phyloP scores from a whole-genome alignment of 2,113 vertebrate genomes.

The Mobula birostris region DNA sequence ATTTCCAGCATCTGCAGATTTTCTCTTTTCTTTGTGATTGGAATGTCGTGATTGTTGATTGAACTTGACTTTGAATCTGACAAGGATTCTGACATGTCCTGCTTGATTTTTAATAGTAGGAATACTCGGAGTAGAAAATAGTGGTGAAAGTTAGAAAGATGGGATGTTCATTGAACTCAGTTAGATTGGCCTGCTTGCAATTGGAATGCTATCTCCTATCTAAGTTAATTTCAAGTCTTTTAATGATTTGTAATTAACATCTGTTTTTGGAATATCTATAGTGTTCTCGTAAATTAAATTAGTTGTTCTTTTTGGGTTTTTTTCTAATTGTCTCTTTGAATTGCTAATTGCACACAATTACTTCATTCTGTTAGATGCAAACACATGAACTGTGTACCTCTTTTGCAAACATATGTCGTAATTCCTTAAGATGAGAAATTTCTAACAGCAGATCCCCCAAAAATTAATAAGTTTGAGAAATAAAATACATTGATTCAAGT shows the following conservation, averaged over 20 bases:
- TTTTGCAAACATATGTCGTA: not conserved
- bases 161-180: too few species aligned
- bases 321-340: not conserved
- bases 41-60: not conserved
- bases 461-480: not conserved
- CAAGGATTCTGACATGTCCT: not conserved
- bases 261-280: not conserved
- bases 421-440: not conserved
- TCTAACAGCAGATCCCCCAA: not conserved
- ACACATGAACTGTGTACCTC: not conserved
- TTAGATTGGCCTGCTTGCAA: not conserved
- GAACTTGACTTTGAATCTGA: not conserved
- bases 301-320: not conserved
- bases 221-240: not conserved
- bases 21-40: too few species aligned
- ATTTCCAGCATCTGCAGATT: too few species aligned
- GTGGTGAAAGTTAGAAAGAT: not conserved
- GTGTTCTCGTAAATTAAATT: conserved; percentile 18
- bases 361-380: not conserved
- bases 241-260: not conserved
- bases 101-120: not conserved
- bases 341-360: not conserved
- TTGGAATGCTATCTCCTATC: not conserved
- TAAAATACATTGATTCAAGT: not conserved
- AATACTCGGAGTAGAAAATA: not conserved